These are phyloP conservation scores for Sebastes oblongus DNA, from an alignment of 2,797 vertebrate genomes.

Conservation along the genomic window DNA sequence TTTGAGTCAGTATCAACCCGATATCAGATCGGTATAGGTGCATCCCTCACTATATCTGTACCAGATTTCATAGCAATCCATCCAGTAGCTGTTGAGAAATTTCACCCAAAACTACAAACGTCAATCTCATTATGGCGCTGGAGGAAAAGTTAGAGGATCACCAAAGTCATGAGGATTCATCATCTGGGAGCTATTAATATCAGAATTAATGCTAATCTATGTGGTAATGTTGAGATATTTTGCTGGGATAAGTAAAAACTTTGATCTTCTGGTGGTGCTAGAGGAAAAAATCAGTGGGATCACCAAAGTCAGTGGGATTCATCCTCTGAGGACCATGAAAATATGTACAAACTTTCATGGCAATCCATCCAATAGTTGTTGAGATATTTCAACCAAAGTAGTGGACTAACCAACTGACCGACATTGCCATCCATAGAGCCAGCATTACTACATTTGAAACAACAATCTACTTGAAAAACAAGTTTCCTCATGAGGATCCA, in stretches of 20 bases:
- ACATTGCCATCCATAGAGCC: background rate
- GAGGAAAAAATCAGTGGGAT: background rate
- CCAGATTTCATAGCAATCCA: too few species aligned
- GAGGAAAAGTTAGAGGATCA: background rate
- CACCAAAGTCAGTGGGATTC: background rate
- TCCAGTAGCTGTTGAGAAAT: background rate
- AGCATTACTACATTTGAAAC: slow-evolving; percentile 14
- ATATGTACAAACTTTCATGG: background rate
- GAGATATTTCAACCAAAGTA: background rate
- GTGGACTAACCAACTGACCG: background rate
- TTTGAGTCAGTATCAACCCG: too few species aligned
- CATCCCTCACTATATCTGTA: too few species aligned
- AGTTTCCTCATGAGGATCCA: slow-evolving; percentile 17
- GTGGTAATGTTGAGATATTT: too few species aligned
- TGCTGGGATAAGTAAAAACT: too few species aligned
- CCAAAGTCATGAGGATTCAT: background rate
- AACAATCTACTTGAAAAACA: slow-evolving; percentile 28
- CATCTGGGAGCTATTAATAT: background rate
- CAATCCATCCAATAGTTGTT: background rate
- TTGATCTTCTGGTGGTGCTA: background rate
- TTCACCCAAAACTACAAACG: background rate
- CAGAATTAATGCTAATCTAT: too few species aligned
- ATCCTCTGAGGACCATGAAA: background rate
- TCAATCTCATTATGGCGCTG: background rate
- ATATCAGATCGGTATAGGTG: too few species aligned